Percentiles rank a stretch among this genome's conserved stretches.
Conservation (phyloP, 2,797 vertebrate genomes). For the Euphonia xanthogaster region DNA sequence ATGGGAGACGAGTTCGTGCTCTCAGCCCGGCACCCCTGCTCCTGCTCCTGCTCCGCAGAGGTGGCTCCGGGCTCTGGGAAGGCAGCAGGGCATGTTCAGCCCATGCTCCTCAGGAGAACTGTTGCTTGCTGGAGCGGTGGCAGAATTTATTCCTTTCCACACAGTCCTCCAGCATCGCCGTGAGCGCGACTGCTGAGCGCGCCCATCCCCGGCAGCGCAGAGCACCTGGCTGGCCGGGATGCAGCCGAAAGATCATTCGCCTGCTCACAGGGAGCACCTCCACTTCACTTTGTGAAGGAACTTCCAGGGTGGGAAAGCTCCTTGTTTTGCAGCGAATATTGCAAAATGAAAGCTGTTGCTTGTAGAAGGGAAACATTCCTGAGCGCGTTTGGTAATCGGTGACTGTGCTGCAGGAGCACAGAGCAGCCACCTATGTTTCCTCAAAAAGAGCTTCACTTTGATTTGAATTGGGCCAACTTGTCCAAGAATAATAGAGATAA, state of each 20-base stretch:
- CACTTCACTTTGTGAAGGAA: background rate
- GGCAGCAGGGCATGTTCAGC: background rate
- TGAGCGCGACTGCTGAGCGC: background rate
- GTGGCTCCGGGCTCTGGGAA: background rate
- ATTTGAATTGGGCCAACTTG: background rate
- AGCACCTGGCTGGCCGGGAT: constrained; percentile 9
- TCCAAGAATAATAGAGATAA: background rate
- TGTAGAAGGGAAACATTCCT: background rate
- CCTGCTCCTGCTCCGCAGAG: background rate
- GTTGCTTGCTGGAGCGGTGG: background rate
- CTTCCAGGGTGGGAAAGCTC: background rate
- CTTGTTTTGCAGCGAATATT: background rate
- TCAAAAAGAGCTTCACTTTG: background rate
- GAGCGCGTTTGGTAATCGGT: background rate
- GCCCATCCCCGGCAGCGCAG: background rate
- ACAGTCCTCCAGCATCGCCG: background rate
- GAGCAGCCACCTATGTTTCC: background rate
- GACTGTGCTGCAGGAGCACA: background rate
- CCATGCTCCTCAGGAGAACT: background rate
- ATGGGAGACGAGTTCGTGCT: background rate
- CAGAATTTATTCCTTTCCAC: background rate
- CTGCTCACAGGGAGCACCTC: background rate
- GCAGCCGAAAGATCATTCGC: background rate
- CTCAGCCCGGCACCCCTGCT: background rate
- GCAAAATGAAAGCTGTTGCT: constrained; percentile 9